Evolutionary conservation across 2,888 invertebrate species (phyloP), one percentile per base, ranked within the genome.

Genomic region (Drosophila phalerata): DNA sequence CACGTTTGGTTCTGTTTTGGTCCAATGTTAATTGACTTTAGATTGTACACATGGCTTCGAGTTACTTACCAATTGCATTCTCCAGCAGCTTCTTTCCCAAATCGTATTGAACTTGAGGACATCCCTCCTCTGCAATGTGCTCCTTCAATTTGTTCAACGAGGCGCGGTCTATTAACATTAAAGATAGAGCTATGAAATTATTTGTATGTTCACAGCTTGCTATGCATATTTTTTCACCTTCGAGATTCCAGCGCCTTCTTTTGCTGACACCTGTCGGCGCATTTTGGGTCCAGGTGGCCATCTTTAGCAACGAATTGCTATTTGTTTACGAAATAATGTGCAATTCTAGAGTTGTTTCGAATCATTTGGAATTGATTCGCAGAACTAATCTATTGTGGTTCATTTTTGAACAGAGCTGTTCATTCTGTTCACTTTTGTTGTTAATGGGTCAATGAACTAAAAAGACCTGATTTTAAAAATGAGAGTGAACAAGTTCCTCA

Each of bases 91-190:
- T 96, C 90, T 97, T 97, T 3, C 97, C 98, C 65, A 97, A 93
- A 60, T 97, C 96, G 71, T 97, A 96, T 93, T 98, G 98, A 10
- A 97, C 97, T 89, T 97, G 97, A 0, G 97, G 96, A 91, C 97
- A 97, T 9, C 97, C 97, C 92, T 97, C 97, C 88, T 97, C 96
- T 0, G 97, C 97, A 74, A 97, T 93, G 89, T 97, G 96, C 88
- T 94, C 93, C 84, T 93, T 92, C 0, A 93, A 81, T 69, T 93
- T 92, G 70, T 92, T 92, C n/a, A 93, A 77, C 5, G 93, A 93
- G 3, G 90, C 90, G 13, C 92, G 92, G 81, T 93, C 92, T 92
- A 57, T 9, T 61, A 19, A 5, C 13, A 61, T 3, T 4, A 37
- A 5, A 13, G 60, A 48, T 28, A 60, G 51, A 53, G 38, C 25